Percentiles rank a stretch among this genome's conserved stretches.
Conservation (phyloP, 2,113 vertebrate species). For the Podarcis cretensis region DNA sequence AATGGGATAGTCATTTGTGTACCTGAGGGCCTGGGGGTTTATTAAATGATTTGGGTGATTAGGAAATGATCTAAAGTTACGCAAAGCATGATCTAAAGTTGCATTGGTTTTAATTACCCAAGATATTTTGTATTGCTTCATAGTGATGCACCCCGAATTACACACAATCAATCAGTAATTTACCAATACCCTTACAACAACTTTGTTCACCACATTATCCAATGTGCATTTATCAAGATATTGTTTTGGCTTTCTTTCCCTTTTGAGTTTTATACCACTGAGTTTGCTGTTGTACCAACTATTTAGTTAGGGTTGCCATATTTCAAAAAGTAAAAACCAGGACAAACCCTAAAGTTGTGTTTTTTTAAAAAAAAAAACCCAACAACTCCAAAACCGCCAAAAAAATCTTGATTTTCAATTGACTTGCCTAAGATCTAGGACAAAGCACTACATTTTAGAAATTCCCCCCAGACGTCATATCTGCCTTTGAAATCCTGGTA, state of each 20-base stretch:
- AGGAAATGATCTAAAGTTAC: not conserved
- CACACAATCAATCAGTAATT: not conserved
- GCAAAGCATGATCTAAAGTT: not conserved
- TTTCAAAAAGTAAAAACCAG: too few relatives aligned
- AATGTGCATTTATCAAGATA: constrained; percentile 12
- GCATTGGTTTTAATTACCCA: not conserved
- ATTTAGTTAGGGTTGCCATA: too few relatives aligned
- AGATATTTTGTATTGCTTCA: not conserved
- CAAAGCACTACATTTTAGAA: too few relatives aligned
- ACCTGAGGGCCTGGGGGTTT: not conserved
- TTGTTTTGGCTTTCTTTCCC: not conserved
- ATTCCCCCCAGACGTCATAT: too few relatives aligned
- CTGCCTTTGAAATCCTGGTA: too few relatives aligned
- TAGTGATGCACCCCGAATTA: not conserved
- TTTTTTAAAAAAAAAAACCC: too few relatives aligned
- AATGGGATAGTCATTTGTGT: not conserved
- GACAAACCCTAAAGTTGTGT: too few relatives aligned
- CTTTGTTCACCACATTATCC: not conserved
- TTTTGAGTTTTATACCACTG: not conserved
- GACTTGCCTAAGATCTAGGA: too few relatives aligned
- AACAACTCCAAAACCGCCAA: too few relatives aligned
- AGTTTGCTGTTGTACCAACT: too few relatives aligned
- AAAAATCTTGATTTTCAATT: too few relatives aligned
- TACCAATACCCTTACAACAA: not conserved
- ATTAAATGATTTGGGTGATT: not conserved